Evolutionary conservation across 2,888 invertebrate genomes (phyloP), one percentile per base, ranked within the genome.

Genomic region (Drosophila meridiana): DNA sequence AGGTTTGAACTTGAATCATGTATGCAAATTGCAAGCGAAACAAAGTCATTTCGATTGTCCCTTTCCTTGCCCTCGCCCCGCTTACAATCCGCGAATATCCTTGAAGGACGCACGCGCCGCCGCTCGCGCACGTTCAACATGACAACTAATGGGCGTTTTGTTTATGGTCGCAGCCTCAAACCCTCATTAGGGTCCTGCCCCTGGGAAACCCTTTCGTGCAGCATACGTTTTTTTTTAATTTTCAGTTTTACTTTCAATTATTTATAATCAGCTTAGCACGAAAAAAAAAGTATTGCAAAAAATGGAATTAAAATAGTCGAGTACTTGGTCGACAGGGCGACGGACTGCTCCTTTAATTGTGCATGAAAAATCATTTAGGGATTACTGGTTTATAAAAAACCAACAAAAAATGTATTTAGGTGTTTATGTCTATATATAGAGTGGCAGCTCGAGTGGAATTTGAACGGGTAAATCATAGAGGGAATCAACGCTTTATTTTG

Each of bases 131-230:
- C 59, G 68, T 75, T 63, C 65, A 52, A 59, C 70, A 78, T 68
- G 76, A 76, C 86, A 77, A 77, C 77, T 83, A 87, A 89, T 87
- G 87, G 89, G 87, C 82, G 89, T 87, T 89, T 77, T 89, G 89
- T 87, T 89, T 87, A 87, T 88, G 88, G 86, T 75, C 69, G 76
- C 50, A 56, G 55, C 64, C 78, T 81, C 74, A 78, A 68, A 87
- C 84, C 85, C 89, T 86, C 89, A 90, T 85, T 85, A 76, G 80
- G 78, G 71, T 75, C 58, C 65, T 32, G 56, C 56, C 30, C 67
- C 55, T 50, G 70, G 63, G 43, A 43, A 68, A 77, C 67, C 64
- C 69, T 50, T 78, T 69, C 47, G 4, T 7, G 14, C 34, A 34
- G 30, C 14, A 66, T 26, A 52, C 69, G 45, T 48, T 14, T 40